phyloP scores from a whole-genome alignment of 2,797 vertebrate species.

The Rhincodon typus region DNA sequence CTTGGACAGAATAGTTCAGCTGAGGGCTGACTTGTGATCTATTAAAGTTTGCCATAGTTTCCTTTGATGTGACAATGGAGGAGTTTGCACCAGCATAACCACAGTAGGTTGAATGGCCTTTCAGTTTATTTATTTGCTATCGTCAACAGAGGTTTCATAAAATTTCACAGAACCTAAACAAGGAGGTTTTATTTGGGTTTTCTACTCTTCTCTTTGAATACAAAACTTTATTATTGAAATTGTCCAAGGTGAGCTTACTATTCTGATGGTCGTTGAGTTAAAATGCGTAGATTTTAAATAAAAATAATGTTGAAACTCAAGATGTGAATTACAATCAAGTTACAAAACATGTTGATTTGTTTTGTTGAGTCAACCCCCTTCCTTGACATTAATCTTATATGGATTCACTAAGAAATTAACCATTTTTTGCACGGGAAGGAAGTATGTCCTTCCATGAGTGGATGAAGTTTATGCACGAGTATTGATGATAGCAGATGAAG shows the following conservation, averaged over 20 bases:
- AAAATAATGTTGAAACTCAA: neutral
- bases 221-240: neutral
- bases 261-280: neutral
- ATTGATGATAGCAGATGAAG: neutral
- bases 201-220: neutral
- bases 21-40: neutral
- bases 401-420: slow-evolving; percentile 6
- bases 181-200: neutral
- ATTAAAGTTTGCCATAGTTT: neutral
- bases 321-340: neutral
- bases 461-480: neutral
- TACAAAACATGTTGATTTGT: neutral
- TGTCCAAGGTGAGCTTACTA: neutral
- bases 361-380: neutral
- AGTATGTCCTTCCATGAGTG: neutral
- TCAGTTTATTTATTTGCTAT: neutral
- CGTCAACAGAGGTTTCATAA: neutral
- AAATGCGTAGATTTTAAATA: neutral
- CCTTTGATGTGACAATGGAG: neutral
- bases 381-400: neutral
- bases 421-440: neutral
- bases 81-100: neutral
- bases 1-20: neutral
- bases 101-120: neutral
- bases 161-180: neutral